Conservation (phyloP, 2,888 invertebrate genomes). For the Acronicta aceris region DNA sequence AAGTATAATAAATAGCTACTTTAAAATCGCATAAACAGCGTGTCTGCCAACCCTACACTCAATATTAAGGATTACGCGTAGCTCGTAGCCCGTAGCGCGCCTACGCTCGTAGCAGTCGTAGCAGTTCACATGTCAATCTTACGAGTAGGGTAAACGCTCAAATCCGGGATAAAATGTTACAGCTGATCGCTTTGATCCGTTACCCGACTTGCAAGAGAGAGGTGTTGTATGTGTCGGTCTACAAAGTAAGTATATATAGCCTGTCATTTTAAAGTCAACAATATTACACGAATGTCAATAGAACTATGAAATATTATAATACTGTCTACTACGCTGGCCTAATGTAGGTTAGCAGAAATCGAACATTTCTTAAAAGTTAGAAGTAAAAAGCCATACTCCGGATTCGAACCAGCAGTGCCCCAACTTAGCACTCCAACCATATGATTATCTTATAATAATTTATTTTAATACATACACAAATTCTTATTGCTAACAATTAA, state of each 20-base stretch:
- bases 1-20: too few species aligned
- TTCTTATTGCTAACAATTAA: too few species aligned
- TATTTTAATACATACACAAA: too few species aligned
- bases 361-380: too few species aligned
- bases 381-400: too few species aligned
- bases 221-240: conserved; percentile 12
- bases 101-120: conserved; percentile 58
- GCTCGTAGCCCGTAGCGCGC: conserved; percentile 55
- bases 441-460: too few species aligned
- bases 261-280: background rate
- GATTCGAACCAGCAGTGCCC: too few species aligned
- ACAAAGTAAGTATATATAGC: background rate
- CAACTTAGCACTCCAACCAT: too few species aligned
- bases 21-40: background rate
- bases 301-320: too few species aligned
- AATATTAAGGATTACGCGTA: conserved; percentile 53
- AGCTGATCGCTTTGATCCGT: conserved; percentile 32
- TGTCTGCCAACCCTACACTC: conserved; percentile 47
- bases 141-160: conserved; percentile 22
- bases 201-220: conserved; percentile 9
- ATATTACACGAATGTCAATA: too few species aligned
- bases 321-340: too few species aligned
- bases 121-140: conserved; percentile 62
- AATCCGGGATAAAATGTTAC: conserved; percentile 33
- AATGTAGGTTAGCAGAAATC: too few species aligned